These are phyloP conservation scores for Eurytoma adleriae DNA, from an alignment of 2,888 invertebrate genomes.

Conservation along the genomic window DNA sequence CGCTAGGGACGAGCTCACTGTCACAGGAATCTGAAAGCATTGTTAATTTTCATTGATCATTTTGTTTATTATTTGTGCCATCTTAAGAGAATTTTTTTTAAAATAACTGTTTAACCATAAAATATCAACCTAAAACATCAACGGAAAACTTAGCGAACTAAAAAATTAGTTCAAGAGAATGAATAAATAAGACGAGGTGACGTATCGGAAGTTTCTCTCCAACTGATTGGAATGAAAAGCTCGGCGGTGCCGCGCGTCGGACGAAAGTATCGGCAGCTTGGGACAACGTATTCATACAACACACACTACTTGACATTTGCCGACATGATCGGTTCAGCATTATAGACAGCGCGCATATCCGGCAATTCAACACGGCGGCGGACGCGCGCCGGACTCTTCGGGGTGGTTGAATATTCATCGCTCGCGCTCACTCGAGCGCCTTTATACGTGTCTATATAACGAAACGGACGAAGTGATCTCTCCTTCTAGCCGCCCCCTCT, in stretches of 20 bases:
- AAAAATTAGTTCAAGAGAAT: too few relatives aligned
- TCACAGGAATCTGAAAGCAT: slow-evolving; percentile 73
- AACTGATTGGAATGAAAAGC: too few relatives aligned
- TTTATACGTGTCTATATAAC: neutral
- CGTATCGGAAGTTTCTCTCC: too few relatives aligned
- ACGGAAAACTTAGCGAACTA: too few relatives aligned
- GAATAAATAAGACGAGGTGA: too few relatives aligned
- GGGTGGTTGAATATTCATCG: slow-evolving; percentile 47
- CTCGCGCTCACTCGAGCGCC: slow-evolving; percentile 1
- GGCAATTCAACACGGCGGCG: slow-evolving; percentile 50
- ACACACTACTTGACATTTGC: slow-evolving; percentile 39
- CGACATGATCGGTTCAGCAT: slow-evolving; percentile 23
- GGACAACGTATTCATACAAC: slow-evolving; percentile 44
- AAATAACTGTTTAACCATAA: too few relatives aligned
- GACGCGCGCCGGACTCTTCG: neutral
- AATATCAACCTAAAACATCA: too few relatives aligned
- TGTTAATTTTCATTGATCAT: too few relatives aligned
- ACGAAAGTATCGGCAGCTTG: neutral
- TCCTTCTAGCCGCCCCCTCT: too few relatives aligned
- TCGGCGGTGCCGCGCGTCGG: neutral
- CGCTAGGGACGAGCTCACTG: slow-evolving; percentile 72
- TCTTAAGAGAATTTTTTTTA: too few relatives aligned
- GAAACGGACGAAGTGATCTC: slow-evolving; percentile 25
- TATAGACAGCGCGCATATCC: slow-evolving; percentile 50
- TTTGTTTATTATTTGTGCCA: too few relatives aligned